phyloP scores from a whole-genome alignment of 1,140 invertebrate genomes.

The Platorchestia sp. region DNA sequence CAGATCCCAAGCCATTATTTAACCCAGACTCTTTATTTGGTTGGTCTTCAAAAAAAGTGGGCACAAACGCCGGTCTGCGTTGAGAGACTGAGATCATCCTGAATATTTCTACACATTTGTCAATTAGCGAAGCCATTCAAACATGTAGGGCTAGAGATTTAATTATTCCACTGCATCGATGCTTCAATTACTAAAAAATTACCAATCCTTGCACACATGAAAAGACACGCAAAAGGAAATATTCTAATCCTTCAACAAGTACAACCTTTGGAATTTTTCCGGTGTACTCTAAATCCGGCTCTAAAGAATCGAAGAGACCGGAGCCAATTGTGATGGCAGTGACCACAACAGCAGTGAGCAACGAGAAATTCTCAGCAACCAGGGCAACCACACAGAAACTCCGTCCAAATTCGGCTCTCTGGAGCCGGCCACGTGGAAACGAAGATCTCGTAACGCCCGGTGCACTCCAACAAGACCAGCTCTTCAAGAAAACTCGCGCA shows the following conservation, averaged over 20 bases:
- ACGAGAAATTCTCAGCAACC: background rate
- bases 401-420: background rate
- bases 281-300: background rate
- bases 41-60: no score
- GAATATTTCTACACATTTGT: no score
- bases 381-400: background rate
- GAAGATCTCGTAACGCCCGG: background rate
- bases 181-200: no score
- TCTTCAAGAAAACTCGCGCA: background rate
- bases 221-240: background rate
- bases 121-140: no score
- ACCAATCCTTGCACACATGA: no score
- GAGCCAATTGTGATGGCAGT: background rate
- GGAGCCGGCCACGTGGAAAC: background rate
- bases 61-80: no score
- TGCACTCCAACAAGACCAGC: background rate
- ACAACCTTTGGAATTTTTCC: background rate
- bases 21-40: no score
- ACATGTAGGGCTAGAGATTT: no score
- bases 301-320: background rate
- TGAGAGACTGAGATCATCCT: no score
- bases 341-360: background rate
- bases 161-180: no score
- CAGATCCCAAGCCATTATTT: no score
- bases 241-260: background rate